Evolutionary conservation across 2,888 invertebrate genomes (phyloP).

Genomic region (Eilema griseolum): DNA sequence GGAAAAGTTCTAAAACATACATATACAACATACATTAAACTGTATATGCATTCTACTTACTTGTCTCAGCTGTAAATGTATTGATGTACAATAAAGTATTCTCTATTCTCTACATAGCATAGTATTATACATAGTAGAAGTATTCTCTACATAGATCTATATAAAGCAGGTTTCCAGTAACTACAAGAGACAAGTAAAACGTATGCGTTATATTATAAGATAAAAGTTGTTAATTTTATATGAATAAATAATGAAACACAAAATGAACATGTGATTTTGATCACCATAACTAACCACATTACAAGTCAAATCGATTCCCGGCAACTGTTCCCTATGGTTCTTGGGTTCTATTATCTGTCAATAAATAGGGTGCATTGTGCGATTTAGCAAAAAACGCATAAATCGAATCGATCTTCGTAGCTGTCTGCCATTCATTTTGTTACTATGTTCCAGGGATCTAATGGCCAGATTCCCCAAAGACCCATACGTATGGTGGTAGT

Average conservation of each 20-base stretch:
- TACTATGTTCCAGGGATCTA: slow-evolving; percentile 65
- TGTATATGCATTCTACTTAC: too few species aligned
- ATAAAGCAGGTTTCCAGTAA: neutral
- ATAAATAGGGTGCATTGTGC: slow-evolving; percentile 82
- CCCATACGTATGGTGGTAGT: slow-evolving; percentile 75
- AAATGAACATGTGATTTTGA: slow-evolving; percentile 83
- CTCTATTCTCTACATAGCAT: too few species aligned
- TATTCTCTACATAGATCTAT: too few species aligned
- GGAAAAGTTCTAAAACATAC: too few species aligned
- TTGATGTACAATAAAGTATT: too few species aligned
- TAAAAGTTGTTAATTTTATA: slow-evolving; percentile 27
- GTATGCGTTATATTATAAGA: neutral
- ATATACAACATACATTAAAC: too few species aligned
- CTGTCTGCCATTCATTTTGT: slow-evolving; percentile 78
- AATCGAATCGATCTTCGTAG: slow-evolving; percentile 85
- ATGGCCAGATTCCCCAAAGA: slow-evolving; percentile 76
- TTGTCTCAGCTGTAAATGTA: too few species aligned
- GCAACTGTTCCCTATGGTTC: slow-evolving; percentile 78
- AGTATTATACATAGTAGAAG: too few species aligned
- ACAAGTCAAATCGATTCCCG: slow-evolving; percentile 73
- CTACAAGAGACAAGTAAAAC: neutral
- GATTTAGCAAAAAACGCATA: slow-evolving; percentile 81
- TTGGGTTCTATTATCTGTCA: slow-evolving; percentile 80
- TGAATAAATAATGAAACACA: slow-evolving; percentile 59
- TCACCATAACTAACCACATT: slow-evolving; percentile 84